Evolutionary conservation across 1,140 invertebrate genomes (phyloP).

Genomic region (Neodiprion fabricii): DNA sequence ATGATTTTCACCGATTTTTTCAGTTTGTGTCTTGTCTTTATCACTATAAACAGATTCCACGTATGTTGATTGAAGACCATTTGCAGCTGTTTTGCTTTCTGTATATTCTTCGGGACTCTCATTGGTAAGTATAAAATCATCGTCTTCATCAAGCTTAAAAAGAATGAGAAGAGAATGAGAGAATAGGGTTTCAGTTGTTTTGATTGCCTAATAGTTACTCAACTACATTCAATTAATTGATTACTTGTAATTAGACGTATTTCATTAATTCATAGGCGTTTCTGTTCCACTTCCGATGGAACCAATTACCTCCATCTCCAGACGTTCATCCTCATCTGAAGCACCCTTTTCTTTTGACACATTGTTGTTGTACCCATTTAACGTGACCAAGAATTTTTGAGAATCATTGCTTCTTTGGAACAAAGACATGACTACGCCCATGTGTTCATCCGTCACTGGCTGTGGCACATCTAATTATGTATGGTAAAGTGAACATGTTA

Average conservation of each 20-base stretch:
- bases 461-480: constrained; percentile 38
- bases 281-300: too few relatives aligned
- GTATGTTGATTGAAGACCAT: constrained; percentile 32
- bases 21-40: constrained; percentile 30
- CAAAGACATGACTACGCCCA: constrained; percentile 56
- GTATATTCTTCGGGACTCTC: constrained; percentile 38
- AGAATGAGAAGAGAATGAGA: neutral
- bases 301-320: constrained; percentile 53
- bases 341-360: constrained; percentile 40
- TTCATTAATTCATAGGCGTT: too few relatives aligned
- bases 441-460: constrained; percentile 51
- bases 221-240: neutral
- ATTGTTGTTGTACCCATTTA: constrained; percentile 58
- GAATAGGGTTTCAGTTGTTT: too few relatives aligned
- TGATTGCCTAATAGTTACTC: too few relatives aligned
- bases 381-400: constrained; percentile 58
- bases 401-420: constrained; percentile 56
- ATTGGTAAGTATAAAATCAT: constrained; percentile 45
- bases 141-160: constrained; percentile 51
- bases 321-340: constrained; percentile 50
- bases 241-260: neutral
- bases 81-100: constrained; percentile 41
- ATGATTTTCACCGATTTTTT: constrained; percentile 47
- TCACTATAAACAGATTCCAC: constrained; percentile 38
- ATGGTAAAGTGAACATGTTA: neutral